A percentile compares a stretch with the other conserved stretches of the same genome.
These are phyloP conservation scores for Trachops cirrhosus DNA, from an alignment of 2,797 vertebrate genomes.

Conservation along the genomic window DNA sequence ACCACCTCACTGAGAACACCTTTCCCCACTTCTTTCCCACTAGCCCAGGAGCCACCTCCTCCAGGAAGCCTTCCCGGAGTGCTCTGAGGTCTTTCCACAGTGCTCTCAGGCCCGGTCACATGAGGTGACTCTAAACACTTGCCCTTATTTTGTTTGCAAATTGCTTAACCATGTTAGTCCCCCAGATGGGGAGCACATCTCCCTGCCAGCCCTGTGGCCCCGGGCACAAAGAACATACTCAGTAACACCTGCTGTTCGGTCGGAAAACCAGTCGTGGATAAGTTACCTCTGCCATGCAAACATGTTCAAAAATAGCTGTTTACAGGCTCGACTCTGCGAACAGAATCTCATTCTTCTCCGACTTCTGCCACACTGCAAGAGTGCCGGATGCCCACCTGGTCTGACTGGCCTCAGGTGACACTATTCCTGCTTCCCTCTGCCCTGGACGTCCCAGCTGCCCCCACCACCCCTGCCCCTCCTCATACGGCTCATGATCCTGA, in stretches of 20 bases:
- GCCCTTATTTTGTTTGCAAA: neutral
- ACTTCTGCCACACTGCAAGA: neutral
- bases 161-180: neutral
- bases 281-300: neutral
- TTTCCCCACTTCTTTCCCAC: neutral
- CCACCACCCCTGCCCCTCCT: neutral
- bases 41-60: neutral
- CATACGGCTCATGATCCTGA: neutral
- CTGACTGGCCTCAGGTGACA: neutral
- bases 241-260: neutral
- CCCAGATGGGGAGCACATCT: neutral
- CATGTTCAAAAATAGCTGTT: neutral
- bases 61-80: neutral
- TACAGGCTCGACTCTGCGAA: neutral
- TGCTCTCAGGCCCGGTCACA: neutral
- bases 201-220: neutral
- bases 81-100: neutral
- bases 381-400: neutral
- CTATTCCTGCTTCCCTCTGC: neutral
- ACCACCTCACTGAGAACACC: neutral
- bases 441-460: neutral
- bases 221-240: neutral
- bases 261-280: neutral
- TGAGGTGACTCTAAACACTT: neutral
- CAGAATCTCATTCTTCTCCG: neutral